phyloP scores from a whole-genome alignment of 2,797 vertebrate species.

The Pagetopsis macropterus region DNA sequence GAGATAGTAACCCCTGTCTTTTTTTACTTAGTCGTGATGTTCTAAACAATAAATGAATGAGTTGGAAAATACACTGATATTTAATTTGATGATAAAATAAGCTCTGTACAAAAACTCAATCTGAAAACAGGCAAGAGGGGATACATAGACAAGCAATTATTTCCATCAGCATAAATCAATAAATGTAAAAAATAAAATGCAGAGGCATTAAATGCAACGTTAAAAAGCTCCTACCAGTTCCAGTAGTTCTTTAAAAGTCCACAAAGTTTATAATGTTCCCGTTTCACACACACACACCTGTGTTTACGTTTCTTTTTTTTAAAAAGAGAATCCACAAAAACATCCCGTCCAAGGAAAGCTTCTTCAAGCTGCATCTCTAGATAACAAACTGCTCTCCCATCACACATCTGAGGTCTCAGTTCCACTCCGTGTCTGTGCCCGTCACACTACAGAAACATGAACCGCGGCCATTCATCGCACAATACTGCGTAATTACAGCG shows the following conservation, averaged over 20 bases:
- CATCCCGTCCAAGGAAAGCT: conserved; percentile 9
- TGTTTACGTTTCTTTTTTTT: not conserved
- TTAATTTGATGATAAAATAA: not conserved
- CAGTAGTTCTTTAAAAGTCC: conserved; percentile 7
- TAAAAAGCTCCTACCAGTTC: conserved; percentile 27
- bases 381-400: conserved; percentile 46
- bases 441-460: conserved; percentile 55
- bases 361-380: conserved; percentile 6
- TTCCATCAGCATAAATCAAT: not conserved
- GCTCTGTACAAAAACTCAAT: too few relatives aligned
- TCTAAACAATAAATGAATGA: not conserved
- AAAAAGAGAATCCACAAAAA: conserved; percentile 17
- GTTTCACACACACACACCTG: not conserved
- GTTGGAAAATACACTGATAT: not conserved
- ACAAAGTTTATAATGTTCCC: conserved; percentile 6
- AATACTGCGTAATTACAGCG: conserved; percentile 50
- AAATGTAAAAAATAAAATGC: not conserved
- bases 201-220: not conserved
- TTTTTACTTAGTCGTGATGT: not conserved
- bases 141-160: not conserved
- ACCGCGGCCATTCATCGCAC: conserved; percentile 51
- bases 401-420: conserved; percentile 50
- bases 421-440: conserved; percentile 42
- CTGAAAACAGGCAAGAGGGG: not conserved
- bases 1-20: not conserved